Evolutionary conservation across 2,888 invertebrate genomes (phyloP), one percentile per base, ranked within the genome.

Genomic region (Crepidodera aurea): DNA sequence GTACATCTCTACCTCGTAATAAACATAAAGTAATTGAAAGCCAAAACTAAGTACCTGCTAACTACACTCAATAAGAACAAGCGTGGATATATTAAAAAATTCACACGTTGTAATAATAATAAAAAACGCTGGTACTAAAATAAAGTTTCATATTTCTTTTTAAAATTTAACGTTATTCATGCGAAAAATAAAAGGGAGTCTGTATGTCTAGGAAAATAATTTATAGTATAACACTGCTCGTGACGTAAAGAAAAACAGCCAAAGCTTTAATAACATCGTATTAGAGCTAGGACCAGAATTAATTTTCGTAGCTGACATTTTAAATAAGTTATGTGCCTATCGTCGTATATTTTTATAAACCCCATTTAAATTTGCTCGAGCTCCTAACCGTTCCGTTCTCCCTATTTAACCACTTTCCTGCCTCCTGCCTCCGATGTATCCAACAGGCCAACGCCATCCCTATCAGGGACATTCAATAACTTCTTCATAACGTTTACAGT

Each of bases 301-400:
- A 77, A 76, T 76, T 78, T 77, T 74, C 73, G 69, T 58, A 71
- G 71, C 77, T 77, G 78, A 77, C 78, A 78, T 76, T 77, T 76
- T 77, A 77, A 77, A 78, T 78, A 78, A 77, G 75, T 77, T 77
- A 77, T 76, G 75, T 71, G 74, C 74, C 73, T 76, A 75, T 77
- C 77, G 74, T 71, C 75, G 75, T 77, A 77, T 76, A 77, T 78
- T 77, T 78, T 77, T 78, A 77, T 78, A 77, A 77, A 77, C 72
- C 75, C 75, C 71, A 72, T 73, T 75, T 73, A 71, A 73, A 74
- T 71, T 74, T 74, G 65, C 70, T 66, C 59, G 67, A 69, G 68
- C 66, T 69, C 60, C 71, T 64, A 64, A 69, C 16, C 16, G 40
- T 64, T 67, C 67, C 16, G 40, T 64, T 67, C 67, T 66, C 67